phyloP scores from a whole-genome alignment of 2,797 vertebrate genomes.

The Pitangus sulphuratus region DNA sequence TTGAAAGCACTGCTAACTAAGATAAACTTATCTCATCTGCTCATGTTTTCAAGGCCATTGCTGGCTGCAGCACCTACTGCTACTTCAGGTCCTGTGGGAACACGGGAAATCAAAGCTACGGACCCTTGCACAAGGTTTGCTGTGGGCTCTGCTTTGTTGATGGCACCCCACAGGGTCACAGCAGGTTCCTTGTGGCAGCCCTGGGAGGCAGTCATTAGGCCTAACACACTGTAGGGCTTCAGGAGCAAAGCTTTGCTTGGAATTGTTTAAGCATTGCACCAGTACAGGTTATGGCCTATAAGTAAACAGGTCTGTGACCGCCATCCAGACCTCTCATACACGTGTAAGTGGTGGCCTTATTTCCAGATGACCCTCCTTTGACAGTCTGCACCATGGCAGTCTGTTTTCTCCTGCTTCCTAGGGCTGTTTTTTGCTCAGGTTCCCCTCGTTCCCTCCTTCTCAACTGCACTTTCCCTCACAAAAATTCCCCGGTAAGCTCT shows the following conservation, averaged over 20 bases:
- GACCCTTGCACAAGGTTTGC: background rate
- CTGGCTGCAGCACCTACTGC: background rate
- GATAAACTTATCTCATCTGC: background rate
- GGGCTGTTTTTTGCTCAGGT: background rate
- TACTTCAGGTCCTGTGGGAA: background rate
- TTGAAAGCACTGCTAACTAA: background rate
- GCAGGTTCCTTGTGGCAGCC: background rate
- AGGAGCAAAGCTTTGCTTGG: background rate
- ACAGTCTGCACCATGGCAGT: background rate
- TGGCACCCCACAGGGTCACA: background rate
- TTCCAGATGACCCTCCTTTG: background rate
- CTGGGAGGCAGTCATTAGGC: background rate
- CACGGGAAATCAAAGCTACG: background rate
- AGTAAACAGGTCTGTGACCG: background rate
- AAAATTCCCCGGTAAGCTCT: background rate
- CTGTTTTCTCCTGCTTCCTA: background rate
- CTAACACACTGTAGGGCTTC: background rate
- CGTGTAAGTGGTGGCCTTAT: background rate
- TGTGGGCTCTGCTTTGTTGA: background rate
- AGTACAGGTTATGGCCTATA: background rate
- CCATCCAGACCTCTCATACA: background rate
- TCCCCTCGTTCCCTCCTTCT: background rate
- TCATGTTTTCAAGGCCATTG: background rate
- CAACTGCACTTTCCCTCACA: background rate
- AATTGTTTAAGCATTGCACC: background rate